Evolutionary conservation across 2,888 invertebrate genomes (phyloP).

Genomic region (Cyaniris semiargus): DNA sequence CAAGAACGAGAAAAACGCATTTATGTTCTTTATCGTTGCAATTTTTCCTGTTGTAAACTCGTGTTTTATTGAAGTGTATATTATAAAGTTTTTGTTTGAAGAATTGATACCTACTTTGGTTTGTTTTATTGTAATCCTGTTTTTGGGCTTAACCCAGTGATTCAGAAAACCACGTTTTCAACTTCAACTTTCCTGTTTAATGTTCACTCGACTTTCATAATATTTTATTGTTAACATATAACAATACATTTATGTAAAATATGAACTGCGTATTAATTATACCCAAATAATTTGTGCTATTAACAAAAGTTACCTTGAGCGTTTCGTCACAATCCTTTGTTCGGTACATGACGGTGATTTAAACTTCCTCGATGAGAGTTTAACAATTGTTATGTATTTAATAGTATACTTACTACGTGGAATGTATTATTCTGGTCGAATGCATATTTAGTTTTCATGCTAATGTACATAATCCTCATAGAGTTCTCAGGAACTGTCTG

Average conservation of each 20-base stretch:
- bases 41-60: not conserved
- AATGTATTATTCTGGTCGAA: not conserved
- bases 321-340: constrained; percentile 15
- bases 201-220: not conserved
- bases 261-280: not conserved
- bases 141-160: not conserved
- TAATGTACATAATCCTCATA: not conserved
- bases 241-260: not conserved
- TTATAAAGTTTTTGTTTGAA: not conserved
- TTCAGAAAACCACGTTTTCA: not conserved
- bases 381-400: not conserved
- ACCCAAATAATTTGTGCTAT: not conserved
- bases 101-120: not conserved
- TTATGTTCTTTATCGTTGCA: not conserved
- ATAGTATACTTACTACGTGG: not conserved
- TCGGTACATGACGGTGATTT: not conserved
- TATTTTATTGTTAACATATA: not conserved
- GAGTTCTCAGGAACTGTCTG: not conserved
- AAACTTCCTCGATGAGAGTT: constrained; percentile 1
- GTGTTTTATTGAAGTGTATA: not conserved
- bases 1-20: not conserved
- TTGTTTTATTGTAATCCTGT: not conserved
- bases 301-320: constrained; percentile 2
- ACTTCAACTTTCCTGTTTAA: not conserved
- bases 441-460: not conserved